phyloP scores from a whole-genome alignment of 2,888 invertebrate species.

The Amblyteles armatorius region DNA sequence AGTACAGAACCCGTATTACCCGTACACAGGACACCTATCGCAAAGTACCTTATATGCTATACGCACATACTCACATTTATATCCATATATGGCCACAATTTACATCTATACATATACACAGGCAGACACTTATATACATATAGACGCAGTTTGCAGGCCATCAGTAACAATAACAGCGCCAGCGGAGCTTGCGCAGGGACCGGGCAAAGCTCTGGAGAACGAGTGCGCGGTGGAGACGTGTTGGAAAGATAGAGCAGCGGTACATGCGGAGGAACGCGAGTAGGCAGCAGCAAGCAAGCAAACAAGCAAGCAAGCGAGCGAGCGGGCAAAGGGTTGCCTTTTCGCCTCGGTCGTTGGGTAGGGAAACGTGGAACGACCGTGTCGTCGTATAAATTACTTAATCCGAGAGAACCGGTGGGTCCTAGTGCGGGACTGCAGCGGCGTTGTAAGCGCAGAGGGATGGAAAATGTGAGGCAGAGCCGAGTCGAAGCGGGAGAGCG shows the following conservation, averaged over 20 bases:
- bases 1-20: not conserved
- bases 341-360: conserved; percentile 51
- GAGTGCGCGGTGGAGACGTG: not conserved
- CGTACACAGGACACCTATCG: not conserved
- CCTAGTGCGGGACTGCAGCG: not conserved
- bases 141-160: not conserved
- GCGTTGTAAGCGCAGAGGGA: not conserved
- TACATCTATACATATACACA: not conserved
- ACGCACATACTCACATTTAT: no score
- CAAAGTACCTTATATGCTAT: no score
- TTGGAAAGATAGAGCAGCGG: conserved; percentile 11
- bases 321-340: conserved; percentile 35
- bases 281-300: conserved; percentile 23
- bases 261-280: conserved; percentile 43
- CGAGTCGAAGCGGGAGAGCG: conserved; percentile 1
- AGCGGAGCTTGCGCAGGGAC: conserved; percentile 18
- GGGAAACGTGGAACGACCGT: conserved; percentile 51
- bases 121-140: not conserved
- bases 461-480: conserved; percentile 3
- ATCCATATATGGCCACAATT: not conserved
- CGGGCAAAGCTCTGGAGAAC: conserved; percentile 24
- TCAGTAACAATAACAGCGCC: conserved; percentile 14
- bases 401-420: conserved; percentile 30
- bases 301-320: not conserved
- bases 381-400: conserved; percentile 59